Evolutionary conservation across 2,797 vertebrate species (phyloP).

Genomic region (Anabacerthia variegaticeps): DNA sequence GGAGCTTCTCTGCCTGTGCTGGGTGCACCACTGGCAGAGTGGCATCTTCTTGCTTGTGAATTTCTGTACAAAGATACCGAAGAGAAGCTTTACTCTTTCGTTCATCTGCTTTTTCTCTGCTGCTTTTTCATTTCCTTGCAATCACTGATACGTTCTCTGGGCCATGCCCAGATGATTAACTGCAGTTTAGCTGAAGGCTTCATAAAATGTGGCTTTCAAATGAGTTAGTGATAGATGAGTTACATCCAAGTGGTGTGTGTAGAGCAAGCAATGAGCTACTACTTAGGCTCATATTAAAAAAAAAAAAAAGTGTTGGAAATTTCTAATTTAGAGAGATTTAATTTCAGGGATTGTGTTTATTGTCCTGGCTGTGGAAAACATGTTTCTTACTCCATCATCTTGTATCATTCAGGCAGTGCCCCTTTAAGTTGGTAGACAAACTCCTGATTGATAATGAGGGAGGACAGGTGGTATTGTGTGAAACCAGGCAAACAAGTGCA

Average conservation of each 20-base stretch:
- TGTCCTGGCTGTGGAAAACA: not conserved
- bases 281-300: not conserved
- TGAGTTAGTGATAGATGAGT: not conserved
- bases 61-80: not conserved
- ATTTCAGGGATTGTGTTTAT: not conserved
- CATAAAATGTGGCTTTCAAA: conserved; percentile 21
- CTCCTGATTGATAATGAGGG: not conserved
- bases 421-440: not conserved
- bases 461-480: not conserved
- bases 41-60: not conserved
- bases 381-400: not conserved
- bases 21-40: fast-evolving
- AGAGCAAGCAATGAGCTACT: not conserved
- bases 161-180: not conserved
- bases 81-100: not conserved
- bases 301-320: not conserved
- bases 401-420: not conserved
- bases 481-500: not conserved
- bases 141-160: not conserved
- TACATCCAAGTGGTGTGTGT: not conserved
- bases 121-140: not conserved
- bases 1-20: not conserved
- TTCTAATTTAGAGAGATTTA: not conserved
- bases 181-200: conserved; percentile 22
- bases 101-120: not conserved